Conservation (phyloP, 2,888 invertebrate genomes). For the Latrodectus hesperus region DNA sequence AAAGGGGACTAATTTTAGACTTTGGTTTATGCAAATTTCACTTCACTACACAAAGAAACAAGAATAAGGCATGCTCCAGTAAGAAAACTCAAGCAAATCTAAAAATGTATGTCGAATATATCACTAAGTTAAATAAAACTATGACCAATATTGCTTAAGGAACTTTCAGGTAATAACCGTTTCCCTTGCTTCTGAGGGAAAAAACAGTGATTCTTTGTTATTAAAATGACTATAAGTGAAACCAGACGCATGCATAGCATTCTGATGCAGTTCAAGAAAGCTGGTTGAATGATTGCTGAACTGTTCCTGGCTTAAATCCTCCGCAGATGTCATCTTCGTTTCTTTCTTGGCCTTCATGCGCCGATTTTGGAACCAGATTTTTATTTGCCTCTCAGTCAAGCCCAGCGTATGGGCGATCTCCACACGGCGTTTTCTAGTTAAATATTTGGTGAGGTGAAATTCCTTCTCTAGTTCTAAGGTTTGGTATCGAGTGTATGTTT, state of each 20-base stretch:
- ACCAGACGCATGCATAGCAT: slow-evolving; percentile 22
- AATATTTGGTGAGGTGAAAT: slow-evolving; percentile 58
- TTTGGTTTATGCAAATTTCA: background rate
- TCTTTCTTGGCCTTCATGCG: slow-evolving; percentile 65
- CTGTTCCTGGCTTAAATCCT: no score
- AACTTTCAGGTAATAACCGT: background rate
- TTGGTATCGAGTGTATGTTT: slow-evolving; percentile 57
- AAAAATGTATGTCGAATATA: background rate
- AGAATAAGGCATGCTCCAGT: background rate
- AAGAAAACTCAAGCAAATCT: background rate
- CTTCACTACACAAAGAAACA: background rate
- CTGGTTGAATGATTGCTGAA: slow-evolving; percentile 43
- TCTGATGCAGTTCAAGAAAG: slow-evolving; percentile 24
- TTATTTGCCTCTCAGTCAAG: slow-evolving; percentile 61
- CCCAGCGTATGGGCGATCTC: slow-evolving; percentile 55
- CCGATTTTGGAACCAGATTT: slow-evolving; percentile 65
- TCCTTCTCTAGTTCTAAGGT: slow-evolving; percentile 64
- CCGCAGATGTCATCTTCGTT: slow-evolving; percentile 38
- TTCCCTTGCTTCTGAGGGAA: slow-evolving; percentile 20
- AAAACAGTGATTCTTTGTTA: slow-evolving; percentile 40
- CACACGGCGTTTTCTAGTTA: slow-evolving; percentile 50
- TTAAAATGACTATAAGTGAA: slow-evolving; percentile 13
- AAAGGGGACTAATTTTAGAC: background rate
- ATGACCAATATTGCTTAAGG: background rate
- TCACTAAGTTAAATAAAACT: background rate